Base-by-base conservation (phyloP, 2,888 invertebrate species). In the Oxystoma pomonae region DNA sequence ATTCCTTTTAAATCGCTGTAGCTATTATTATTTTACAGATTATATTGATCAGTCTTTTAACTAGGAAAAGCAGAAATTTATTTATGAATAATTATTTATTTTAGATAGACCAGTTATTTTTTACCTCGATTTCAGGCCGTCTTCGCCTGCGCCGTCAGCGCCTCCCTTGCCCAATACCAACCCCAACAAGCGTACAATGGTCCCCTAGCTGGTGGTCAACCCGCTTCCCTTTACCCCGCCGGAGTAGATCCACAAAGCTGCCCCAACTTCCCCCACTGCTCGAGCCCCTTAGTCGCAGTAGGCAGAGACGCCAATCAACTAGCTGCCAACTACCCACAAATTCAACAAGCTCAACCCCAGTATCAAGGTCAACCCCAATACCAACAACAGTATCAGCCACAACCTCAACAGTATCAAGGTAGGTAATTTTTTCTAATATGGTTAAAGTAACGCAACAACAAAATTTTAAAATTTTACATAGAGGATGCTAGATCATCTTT, bases 181-280 rank as follows among this genome's bases (percentile, higher is more conserved):
- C 65, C 62, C 65, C 57, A 64, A 66, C 59, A 64, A 64, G 77
- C 73, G 16, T 79, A 76, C 76, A 77, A 78, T 68, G 79, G 80
- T 35, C 79, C 80, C 20, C 70, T 80, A 12, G 80, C 80, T n/a
- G 80, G 80, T 62, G 79, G 79, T 18, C 73, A 72, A 16, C 80
- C 80, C 62, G 80, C 80, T 21, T 68, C 72, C 59, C 73, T 75
- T 59, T 80, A 73, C 69, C 80, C 80, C 59, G 80, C 80, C 7
- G 80, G 80, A 58, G 78, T 80, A n/a, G 78, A 77, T 62, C 80
- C 80, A 19, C 78, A 79, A 69, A 78, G 79, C 18, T 80, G 80
- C 68, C 80, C 80, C 58, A 80, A 80, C 72, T 80, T 74, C 72
- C 80, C 80, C 62, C 75, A 80, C 71, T 80, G 80, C 66, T 69